phyloP scores from a whole-genome alignment of 2,888 invertebrate genomes.

The Phragmatobia fuliginosa region DNA sequence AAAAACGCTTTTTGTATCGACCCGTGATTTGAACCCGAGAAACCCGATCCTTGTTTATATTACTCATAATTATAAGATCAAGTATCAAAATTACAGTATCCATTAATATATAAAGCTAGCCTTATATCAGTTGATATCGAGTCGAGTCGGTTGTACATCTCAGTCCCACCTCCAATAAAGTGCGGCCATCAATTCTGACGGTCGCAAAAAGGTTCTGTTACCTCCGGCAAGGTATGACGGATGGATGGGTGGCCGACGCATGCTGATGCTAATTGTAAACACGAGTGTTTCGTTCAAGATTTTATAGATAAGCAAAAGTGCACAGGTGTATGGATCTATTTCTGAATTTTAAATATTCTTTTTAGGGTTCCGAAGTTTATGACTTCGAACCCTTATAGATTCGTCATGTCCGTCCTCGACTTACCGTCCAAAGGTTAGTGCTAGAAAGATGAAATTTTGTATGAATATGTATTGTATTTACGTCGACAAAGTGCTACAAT shows the following conservation, averaged over 20 bases:
- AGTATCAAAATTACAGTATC: constrained; percentile 58
- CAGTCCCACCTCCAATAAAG: constrained; percentile 79
- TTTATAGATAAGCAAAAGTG: constrained; percentile 6
- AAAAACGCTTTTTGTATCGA: too few relatives aligned
- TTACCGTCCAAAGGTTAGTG: too few relatives aligned
- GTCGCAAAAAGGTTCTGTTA: constrained; percentile 59
- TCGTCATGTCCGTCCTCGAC: too few relatives aligned
- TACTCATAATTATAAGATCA: constrained; percentile 16
- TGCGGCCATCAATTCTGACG: constrained; percentile 75
- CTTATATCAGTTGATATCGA: constrained; percentile 79
- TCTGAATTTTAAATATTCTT: too few relatives aligned
- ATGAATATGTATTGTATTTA: too few relatives aligned
- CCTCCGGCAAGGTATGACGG: constrained; percentile 62
- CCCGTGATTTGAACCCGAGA: too few relatives aligned
- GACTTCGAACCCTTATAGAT: too few relatives aligned
- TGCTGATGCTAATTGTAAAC: constrained; percentile 42
- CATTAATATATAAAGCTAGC: constrained; percentile 61
- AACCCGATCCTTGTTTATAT: too few relatives aligned
- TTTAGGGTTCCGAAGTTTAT: too few relatives aligned
- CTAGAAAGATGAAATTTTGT: too few relatives aligned
- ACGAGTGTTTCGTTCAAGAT: constrained; percentile 24
- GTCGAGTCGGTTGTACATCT: constrained; percentile 65
- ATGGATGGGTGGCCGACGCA: constrained; percentile 58
- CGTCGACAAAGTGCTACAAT: too few relatives aligned
- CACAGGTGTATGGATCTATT: constrained; percentile 2